Percentiles rank a stretch among this genome's conserved stretches.
Conservation (phyloP, 2,113 vertebrate species). For the Nannospalax galili region DNA sequence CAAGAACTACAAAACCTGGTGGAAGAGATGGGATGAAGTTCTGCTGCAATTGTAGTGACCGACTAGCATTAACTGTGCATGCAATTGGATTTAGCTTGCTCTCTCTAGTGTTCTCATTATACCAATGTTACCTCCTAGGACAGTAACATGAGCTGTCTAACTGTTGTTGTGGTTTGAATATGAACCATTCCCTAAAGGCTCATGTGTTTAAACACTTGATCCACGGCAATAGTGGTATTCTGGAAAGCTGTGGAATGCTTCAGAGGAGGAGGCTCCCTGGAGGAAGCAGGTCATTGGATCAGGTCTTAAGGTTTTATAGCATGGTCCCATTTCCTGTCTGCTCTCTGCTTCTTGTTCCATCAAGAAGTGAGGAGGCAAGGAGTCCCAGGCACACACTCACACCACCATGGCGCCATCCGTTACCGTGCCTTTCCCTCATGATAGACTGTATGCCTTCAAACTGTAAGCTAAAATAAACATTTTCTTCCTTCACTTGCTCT, state of each 20-base stretch:
- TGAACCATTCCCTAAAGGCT: background rate
- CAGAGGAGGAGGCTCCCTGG: background rate
- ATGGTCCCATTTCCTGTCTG: background rate
- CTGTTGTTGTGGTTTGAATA: background rate
- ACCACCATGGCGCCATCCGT: background rate
- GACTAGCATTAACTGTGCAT: background rate
- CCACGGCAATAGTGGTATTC: too few relatives aligned
- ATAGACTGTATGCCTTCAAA: background rate
- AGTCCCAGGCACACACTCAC: background rate
- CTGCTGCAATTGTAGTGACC: background rate
- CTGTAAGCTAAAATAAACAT: too few relatives aligned
- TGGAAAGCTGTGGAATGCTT: background rate
- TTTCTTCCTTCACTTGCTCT: background rate
- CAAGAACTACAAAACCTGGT: background rate
- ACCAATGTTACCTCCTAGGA: background rate
- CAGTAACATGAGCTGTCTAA: constrained; percentile 1
- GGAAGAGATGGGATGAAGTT: background rate
- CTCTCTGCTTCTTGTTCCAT: background rate
- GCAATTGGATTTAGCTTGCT: background rate
- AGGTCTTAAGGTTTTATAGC: background rate
- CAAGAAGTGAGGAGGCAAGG: background rate
- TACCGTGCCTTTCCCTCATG: too few relatives aligned
- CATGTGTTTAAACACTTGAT: background rate
- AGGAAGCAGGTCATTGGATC: background rate
- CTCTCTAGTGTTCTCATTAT: background rate